phyloP scores from a whole-genome alignment of 92 coral and sea anemone species.

The Zoanthus solanderi region DNA sequence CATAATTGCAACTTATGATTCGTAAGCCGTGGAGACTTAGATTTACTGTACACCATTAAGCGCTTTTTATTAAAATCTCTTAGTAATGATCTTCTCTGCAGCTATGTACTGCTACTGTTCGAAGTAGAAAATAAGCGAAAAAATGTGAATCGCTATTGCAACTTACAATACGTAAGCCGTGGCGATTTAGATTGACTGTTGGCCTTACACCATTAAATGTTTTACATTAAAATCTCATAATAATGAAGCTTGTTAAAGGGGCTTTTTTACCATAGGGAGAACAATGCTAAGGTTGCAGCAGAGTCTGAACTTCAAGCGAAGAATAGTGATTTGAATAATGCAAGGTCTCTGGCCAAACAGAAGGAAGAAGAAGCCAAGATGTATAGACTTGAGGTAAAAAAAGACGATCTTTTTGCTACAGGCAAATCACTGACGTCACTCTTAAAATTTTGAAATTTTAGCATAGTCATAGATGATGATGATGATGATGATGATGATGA shows the following conservation, averaged over 20 bases:
- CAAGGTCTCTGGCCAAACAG: conserved; percentile 51
- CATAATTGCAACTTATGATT: too few species aligned
- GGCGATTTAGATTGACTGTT: too few species aligned
- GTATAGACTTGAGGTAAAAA: conserved; percentile 77
- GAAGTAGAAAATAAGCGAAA: too few species aligned
- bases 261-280: conserved; percentile 47
- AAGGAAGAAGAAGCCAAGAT: conserved; percentile 69
- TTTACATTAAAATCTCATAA: neutral
- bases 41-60: too few species aligned
- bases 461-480: too few species aligned
- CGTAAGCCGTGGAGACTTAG: too few species aligned
- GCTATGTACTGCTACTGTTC: too few species aligned
- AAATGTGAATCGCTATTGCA: too few species aligned
- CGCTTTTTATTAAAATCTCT: too few species aligned
- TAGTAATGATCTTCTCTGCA: too few species aligned
- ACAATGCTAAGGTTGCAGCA: conserved; percentile 53
- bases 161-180: too few species aligned
- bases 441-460: neutral
- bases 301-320: conserved; percentile 53
- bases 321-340: conserved; percentile 59
- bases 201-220: neutral
- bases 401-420: neutral
- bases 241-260: neutral
- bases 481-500: too few species aligned
- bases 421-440: neutral